Evolutionary conservation across 2,888 invertebrate genomes (phyloP), one percentile per base, ranked within the genome.

Genomic region (Carterocephalus palaemon): DNA sequence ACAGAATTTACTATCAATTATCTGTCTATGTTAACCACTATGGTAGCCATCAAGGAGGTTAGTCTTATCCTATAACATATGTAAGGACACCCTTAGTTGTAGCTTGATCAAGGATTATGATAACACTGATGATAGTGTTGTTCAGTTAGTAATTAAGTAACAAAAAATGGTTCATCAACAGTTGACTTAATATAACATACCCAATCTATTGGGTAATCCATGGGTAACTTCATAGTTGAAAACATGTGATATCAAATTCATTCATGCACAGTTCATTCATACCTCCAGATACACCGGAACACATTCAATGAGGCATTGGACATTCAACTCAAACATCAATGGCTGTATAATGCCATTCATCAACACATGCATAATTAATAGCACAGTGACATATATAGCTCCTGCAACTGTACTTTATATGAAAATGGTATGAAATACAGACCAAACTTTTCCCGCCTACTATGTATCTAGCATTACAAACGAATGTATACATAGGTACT

Each of bases 331-430:
- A 48, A 46, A 60, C 53, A 62, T 75, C 69, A 73, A 73, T 71
- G 64, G 60, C 55, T 56, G 49, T 43, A 43, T 43, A 52, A 56
- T 52, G 46, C 62, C 66, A 76, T 77, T 72, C 75, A 76, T 60
- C 59, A 60, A 59, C 69, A 74, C 64, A 76, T 80, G 69, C 70
- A 80, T 81, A 78, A 83, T 80, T 75, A 71, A 76, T 59, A 57
- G 49, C 24, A 42, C 45, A 49, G 34, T 49, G 46, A 49, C 50
- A 56, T 48, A 46, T 49, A 51, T 51, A 50, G 34, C 19, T 40
- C 32, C 42, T 52, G 32, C 53, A 47, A 51, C 54, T 50, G 49
- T 49, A 57, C 49, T 53, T 55, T 48, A 51, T 41, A 46, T 46
- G 47, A 48, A 49, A 49, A 47, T 43, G 46, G 37, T 46, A 49